phyloP scores from a whole-genome alignment of 2,797 vertebrate species.

The Luscinia luscinia region DNA sequence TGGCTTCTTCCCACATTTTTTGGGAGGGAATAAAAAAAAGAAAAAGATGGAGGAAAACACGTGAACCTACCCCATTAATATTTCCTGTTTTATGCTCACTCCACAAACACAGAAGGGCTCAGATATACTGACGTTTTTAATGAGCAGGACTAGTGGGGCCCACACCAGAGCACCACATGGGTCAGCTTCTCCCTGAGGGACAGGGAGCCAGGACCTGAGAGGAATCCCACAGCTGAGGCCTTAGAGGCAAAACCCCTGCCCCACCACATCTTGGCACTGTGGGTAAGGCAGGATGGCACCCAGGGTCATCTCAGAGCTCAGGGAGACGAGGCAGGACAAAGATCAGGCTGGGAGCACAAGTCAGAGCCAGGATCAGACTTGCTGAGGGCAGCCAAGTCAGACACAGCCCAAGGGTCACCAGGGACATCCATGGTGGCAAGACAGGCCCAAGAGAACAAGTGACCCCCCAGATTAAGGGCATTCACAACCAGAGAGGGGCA shows the following conservation, averaged over 20 bases:
- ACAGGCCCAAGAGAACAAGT: background rate
- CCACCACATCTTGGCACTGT: fast-evolving
- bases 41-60: background rate
- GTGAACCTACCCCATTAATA: background rate
- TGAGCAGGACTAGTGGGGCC: fast-evolving
- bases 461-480: fast-evolving
- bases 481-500: background rate
- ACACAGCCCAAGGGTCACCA: background rate
- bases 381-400: background rate
- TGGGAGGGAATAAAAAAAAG: fast-evolving
- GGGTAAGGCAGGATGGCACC: no score
- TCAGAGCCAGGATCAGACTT: background rate
- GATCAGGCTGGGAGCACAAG: background rate
- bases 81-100: background rate
- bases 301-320: background rate
- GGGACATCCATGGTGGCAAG: fast-evolving
- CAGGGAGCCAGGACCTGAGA: background rate
- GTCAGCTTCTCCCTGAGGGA: background rate
- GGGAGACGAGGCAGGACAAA: background rate
- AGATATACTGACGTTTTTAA: background rate
- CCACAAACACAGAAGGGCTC: fast-evolving
- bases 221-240: no score
- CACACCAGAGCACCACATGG: background rate
- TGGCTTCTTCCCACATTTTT: background rate
- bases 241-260: background rate